Evolutionary conservation across 2,888 invertebrate genomes (phyloP), one percentile per base, ranked within the genome.

Genomic region (Nymphalis c-album): DNA sequence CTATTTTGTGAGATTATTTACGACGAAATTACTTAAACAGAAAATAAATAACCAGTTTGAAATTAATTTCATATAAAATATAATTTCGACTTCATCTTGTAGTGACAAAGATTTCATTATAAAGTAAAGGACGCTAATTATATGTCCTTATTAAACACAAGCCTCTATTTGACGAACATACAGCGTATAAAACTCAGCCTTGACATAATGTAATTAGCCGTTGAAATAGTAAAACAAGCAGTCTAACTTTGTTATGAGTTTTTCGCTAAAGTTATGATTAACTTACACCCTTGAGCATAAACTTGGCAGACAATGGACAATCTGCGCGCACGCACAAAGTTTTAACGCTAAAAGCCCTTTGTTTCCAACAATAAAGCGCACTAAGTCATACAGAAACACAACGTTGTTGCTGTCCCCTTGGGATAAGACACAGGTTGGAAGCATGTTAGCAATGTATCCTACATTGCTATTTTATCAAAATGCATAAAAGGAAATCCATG

Each of bases 301-400:
- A 79, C 65, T 77, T 72, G 60, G 48, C 69, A 75, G 77, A 84
- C 79, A 83, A 81, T 79, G 74, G 76, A 73, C 75, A 78, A 76
- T 77, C 72, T 76, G 81, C 78, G 81, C 82, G 78, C 76, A 83
- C 83, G 82, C 84, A 83, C 77, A 73, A 78, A 80, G 70, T 81
- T 80, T 76, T 73, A 75, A 68, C 68, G 78, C 77, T 85, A 83
- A 85, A 85, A 80, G 80, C 80, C 84, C 80, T 84, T 87, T 87
- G 85, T 87, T 83, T 76, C 73, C 75, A 80, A 82, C 85, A 83
- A 85, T 85, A 86, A 80, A 81, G 81, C 78, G 76, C 75, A 80
- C 80, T 86, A 81, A 86, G 82, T 86, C 85, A 84, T 85, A 81
- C 81, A 63, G 57, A 40, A 40, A 63, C 31, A 51, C 51, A 53